Evolutionary conservation across 2,797 vertebrate genomes (phyloP).

Genomic region (Novumbra hubbsi): DNA sequence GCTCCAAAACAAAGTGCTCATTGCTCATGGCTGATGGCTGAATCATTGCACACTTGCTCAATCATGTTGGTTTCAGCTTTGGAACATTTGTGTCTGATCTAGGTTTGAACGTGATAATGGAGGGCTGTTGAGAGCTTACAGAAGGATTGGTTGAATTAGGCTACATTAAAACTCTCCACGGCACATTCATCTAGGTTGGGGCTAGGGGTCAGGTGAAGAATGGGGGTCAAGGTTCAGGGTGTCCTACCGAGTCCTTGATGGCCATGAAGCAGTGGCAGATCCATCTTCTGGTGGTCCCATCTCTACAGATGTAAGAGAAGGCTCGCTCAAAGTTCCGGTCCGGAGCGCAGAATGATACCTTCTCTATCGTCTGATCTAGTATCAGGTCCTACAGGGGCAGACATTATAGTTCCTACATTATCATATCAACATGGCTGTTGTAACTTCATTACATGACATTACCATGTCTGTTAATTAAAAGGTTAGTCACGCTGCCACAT

Average conservation of each 20-base stretch:
- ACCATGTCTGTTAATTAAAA: too few species aligned
- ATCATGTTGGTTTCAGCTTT: too few species aligned
- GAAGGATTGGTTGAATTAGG: too few species aligned
- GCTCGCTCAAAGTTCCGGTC: constrained; percentile 98
- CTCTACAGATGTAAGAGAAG: constrained; percentile 98
- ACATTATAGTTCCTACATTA: not conserved
- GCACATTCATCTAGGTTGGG: too few species aligned
- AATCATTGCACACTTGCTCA: too few species aligned
- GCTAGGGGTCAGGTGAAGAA: not conserved
- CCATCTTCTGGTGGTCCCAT: constrained; percentile 97
- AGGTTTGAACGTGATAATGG: too few species aligned
- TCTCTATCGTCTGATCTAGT: constrained; percentile 99
- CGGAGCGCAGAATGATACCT: constrained; percentile 98
- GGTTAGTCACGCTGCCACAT: too few species aligned
- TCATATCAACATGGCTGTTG: not conserved
- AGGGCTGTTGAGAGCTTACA: too few species aligned
- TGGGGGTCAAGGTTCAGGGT: not conserved
- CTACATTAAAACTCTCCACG: too few species aligned
- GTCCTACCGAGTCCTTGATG: constrained; percentile 93
- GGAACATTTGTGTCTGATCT: too few species aligned
- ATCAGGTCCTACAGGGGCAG: constrained; percentile 86
- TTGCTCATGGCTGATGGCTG: too few species aligned
- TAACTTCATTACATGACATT: not conserved
- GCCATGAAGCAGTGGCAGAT: constrained; percentile 99
- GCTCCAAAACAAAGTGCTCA: too few species aligned